A percentile compares a stretch with the other conserved stretches of the same genome.
Evolutionary conservation across 2,888 invertebrate species (phyloP).

Genomic region (Nysson spinosus): DNA sequence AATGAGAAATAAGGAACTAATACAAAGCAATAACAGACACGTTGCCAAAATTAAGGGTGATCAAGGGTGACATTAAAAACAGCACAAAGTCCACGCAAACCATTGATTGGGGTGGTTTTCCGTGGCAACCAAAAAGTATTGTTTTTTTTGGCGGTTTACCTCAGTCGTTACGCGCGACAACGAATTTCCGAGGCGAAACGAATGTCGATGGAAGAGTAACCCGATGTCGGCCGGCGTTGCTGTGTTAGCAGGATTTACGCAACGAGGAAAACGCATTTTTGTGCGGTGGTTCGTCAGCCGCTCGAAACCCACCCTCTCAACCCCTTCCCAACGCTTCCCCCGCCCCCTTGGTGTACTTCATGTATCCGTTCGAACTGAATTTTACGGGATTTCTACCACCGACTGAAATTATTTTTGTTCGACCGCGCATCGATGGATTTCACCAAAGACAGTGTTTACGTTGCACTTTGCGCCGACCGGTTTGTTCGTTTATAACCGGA

Average conservation of each 20-base stretch:
- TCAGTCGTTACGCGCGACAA: conserved; percentile 41
- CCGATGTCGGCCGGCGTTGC: conserved; percentile 29
- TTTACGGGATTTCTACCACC: conserved; percentile 42
- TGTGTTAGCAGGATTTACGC: conserved; percentile 49
- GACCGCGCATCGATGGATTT: conserved; percentile 26
- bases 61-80: too few species aligned
- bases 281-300: conserved; percentile 13
- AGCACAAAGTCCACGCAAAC: too few species aligned
- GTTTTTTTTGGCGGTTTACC: neutral
- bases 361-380: conserved; percentile 35
- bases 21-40: too few species aligned
- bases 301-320: too few species aligned
- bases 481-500: neutral
- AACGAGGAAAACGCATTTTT: conserved; percentile 42
- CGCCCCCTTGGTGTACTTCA: conserved; percentile 4
- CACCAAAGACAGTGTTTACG: conserved; percentile 43
- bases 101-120: too few species aligned
- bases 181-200: conserved; percentile 55
- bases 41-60: too few species aligned
- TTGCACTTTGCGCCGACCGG: conserved; percentile 18
- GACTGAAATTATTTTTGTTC: conserved; percentile 35
- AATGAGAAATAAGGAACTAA: too few species aligned
- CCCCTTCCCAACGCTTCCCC: neutral
- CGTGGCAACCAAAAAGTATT: too few species aligned
- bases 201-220: conserved; percentile 39